Percentiles rank a stretch among this genome's conserved stretches.
These are phyloP conservation scores for Apis mellifera DNA, from an alignment of 1,140 invertebrate species.

Conservation along the genomic window Amel_HAv3.1 CM009935.2:11288501-11289000, in stretches of 20 bases:
- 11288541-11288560: neutral
- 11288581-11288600: neutral
- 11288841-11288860: neutral
- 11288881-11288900: too few species aligned
- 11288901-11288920: neutral
- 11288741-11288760: neutral
- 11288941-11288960: too few species aligned
- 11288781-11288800: too few species aligned
- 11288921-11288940: too few species aligned
- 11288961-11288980: too few species aligned
- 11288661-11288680: neutral
- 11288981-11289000: too few species aligned
- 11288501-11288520: too few species aligned
- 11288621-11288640: slow-evolving; percentile 3
- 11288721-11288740: neutral
- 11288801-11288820: too few species aligned
- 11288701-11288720: neutral
- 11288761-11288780: too few species aligned
- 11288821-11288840: too few species aligned
- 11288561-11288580: neutral
- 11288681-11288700: neutral
- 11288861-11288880: too few species aligned
- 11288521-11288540: too few species aligned
- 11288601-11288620: neutral
- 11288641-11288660: slow-evolving; percentile 23